Evolutionary conservation across 2,113 vertebrate species (phyloP).

Genomic region (Jacana jacana): DNA sequence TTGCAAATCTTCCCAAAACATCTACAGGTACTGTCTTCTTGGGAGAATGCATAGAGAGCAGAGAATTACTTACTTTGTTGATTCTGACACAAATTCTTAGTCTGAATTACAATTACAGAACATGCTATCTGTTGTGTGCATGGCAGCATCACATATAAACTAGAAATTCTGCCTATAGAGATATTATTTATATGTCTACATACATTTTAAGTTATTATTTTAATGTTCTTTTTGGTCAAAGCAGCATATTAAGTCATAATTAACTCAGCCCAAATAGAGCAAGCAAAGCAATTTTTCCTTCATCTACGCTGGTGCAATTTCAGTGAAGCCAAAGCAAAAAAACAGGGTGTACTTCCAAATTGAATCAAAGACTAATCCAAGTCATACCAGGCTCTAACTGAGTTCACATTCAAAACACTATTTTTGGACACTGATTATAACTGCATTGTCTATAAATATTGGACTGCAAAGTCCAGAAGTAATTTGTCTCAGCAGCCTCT

Average conservation of each 20-base stretch:
- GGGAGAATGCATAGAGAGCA: not conserved
- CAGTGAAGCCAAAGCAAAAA: not conserved
- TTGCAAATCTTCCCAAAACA: not conserved
- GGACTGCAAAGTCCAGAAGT: not conserved
- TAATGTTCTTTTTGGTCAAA: not conserved
- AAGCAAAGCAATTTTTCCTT: not conserved
- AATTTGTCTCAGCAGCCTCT: not conserved
- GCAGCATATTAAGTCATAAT: not conserved
- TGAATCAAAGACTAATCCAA: not conserved
- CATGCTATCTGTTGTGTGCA: not conserved
- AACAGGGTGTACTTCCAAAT: not conserved
- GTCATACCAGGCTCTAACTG: not conserved
- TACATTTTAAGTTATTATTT: not conserved
- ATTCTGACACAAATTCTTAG: not conserved
- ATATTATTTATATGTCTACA: not conserved
- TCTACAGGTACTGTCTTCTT: not conserved
- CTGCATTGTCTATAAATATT: not conserved
- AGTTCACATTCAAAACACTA: not conserved
- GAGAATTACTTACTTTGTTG: not conserved
- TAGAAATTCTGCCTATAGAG: not conserved
- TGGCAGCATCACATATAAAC: not conserved
- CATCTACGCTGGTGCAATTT: not conserved
- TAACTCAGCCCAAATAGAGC: not conserved
- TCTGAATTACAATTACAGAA: not conserved
- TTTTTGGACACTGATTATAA: not conserved